These are phyloP conservation scores for roundworm (Caenorhabditis elegans) DNA, from an alignment of 1,140 invertebrate species.

Conservation along the genomic window DNA sequence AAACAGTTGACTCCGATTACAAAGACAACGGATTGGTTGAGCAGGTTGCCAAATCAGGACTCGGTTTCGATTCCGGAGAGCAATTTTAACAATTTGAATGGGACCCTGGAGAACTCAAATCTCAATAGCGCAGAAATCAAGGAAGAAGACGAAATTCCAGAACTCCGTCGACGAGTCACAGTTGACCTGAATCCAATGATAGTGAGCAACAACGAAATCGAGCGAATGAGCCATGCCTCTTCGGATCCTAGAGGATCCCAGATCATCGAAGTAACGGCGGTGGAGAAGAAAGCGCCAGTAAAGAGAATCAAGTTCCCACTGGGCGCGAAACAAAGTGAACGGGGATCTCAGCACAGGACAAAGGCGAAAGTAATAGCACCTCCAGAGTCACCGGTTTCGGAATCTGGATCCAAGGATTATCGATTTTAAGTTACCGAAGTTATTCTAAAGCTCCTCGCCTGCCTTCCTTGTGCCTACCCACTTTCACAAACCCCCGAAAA, in stretches of 20 bases:
- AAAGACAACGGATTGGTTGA: constrained; percentile 37
- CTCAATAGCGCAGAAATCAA: neutral
- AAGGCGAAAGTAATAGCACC: neutral
- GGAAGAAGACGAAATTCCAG: neutral
- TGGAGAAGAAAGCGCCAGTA: constrained; percentile 40
- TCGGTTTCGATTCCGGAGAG: neutral
- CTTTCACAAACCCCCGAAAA: too few species aligned
- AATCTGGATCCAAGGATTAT: neutral
- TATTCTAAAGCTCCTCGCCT: too few species aligned
- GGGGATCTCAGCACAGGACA: constrained; percentile 26
- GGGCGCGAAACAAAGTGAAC: constrained; percentile 37
- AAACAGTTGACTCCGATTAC: constrained; percentile 38
- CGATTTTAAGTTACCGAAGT: neutral
- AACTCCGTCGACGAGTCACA: neutral
- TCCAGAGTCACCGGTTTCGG: neutral
- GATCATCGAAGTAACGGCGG: neutral
- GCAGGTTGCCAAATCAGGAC: constrained; percentile 9
- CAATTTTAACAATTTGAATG: neutral
- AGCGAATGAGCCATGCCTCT: neutral
- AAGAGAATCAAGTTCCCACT: constrained; percentile 45
- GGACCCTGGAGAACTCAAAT: neutral
- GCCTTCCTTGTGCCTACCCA: too few species aligned
- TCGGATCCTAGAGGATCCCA: neutral
- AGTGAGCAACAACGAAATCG: neutral
- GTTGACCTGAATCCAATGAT: neutral